Evolutionary conservation across 2,888 invertebrate species (phyloP).

Genomic region (Spialia ferax): DNA sequence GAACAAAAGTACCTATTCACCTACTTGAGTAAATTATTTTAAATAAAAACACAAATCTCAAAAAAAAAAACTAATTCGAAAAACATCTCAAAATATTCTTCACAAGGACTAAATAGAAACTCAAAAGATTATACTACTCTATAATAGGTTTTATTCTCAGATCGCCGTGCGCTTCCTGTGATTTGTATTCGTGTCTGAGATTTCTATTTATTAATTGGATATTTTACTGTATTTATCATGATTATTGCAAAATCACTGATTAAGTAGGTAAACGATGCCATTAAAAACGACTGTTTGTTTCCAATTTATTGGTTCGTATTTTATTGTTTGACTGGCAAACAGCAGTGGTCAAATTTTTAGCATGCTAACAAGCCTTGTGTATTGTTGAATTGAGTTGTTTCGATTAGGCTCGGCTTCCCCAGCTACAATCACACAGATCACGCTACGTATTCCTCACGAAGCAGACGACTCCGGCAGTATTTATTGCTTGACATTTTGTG

Average conservation of each 20-base stretch:
- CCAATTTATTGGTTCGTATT: neutral
- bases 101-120: neutral
- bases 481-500: too few species aligned
- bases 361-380: too few species aligned
- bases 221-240: neutral
- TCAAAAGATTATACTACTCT: neutral
- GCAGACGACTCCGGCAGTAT: too few species aligned
- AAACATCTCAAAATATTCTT: neutral
- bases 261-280: neutral
- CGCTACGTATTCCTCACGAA: too few species aligned
- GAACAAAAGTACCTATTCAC: too few species aligned
- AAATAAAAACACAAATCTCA: neutral
- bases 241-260: neutral
- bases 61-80: too few species aligned
- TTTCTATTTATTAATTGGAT: constrained; percentile 2
- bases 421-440: too few species aligned
- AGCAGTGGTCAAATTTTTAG: too few species aligned
- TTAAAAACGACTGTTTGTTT: neutral
- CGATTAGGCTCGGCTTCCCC: too few species aligned
- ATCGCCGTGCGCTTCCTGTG: neutral
- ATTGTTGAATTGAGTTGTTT: too few species aligned
- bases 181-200: neutral
- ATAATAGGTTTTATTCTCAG: neutral
- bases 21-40: too few species aligned
- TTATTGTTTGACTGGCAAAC: too few species aligned